These are phyloP conservation scores for Danio aesculapii DNA, from an alignment of 2,797 vertebrate genomes.

Conservation along the genomic window DNA sequence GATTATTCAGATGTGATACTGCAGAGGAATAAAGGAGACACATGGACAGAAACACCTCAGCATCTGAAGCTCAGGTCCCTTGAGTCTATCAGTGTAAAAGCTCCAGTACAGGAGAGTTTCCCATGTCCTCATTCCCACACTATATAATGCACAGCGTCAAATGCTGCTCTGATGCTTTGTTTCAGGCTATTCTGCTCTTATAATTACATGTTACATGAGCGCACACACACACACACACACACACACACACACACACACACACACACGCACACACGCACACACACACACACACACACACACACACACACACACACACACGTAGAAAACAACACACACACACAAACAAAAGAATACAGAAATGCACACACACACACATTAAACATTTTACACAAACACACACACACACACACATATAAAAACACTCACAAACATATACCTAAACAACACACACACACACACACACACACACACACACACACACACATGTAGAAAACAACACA, in stretches of 20 bases:
- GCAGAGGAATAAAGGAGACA: slow-evolving; percentile 30
- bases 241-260: not conserved
- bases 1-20: slow-evolving; percentile 36
- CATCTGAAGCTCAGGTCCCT: slow-evolving; percentile 37
- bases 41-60: slow-evolving; percentile 7
- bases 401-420: too few relatives aligned
- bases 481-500: too few relatives aligned
- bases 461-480: too few relatives aligned
- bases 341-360: too few relatives aligned
- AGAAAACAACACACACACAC: too few relatives aligned
- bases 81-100: slow-evolving; percentile 35
- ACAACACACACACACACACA: too few relatives aligned
- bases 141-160: slow-evolving; percentile 77
- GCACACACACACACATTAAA: too few relatives aligned
- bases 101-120: slow-evolving; percentile 71
- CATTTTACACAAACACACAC: too few relatives aligned
- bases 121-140: slow-evolving; percentile 81
- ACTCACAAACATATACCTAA: too few relatives aligned
- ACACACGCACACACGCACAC: not conserved
- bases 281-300: too few relatives aligned
- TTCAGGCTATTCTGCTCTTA: slow-evolving; percentile 62
- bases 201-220: slow-evolving; percentile 63
- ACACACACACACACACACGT: too few relatives aligned
- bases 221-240: slow-evolving; percentile 33
- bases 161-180: slow-evolving; percentile 41